Percentiles rank a stretch among this genome's conserved stretches.
These are phyloP conservation scores for Halesus radiatus DNA, from an alignment of 1,140 invertebrate genomes.

Conservation along the genomic window DNA sequence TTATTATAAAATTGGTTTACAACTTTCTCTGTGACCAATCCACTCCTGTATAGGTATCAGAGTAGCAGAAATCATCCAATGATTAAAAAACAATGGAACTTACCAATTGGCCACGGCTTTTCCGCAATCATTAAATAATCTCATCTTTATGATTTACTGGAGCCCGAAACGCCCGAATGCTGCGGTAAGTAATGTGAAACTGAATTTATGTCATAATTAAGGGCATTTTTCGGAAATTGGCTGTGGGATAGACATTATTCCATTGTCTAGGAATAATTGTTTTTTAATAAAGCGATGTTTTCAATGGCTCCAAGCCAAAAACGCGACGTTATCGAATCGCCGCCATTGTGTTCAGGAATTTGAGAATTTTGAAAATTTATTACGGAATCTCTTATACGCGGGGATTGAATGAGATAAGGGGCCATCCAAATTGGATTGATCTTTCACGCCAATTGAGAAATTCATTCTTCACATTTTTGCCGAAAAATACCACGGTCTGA, in stretches of 20 bases:
- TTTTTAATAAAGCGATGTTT: slow-evolving; percentile 28
- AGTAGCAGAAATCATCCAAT: not conserved
- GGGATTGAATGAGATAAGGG: too few species aligned
- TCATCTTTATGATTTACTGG: slow-evolving; percentile 24
- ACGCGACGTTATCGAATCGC: slow-evolving; percentile 6
- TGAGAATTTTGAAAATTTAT: too few species aligned
- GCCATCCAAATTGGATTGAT: too few species aligned
- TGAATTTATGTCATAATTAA: slow-evolving; percentile 41
- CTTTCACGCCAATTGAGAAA: too few species aligned
- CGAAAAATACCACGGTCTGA: too few species aligned
- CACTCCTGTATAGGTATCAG: too few species aligned
- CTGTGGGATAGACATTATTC: slow-evolving; percentile 32
- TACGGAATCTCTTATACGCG: too few species aligned
- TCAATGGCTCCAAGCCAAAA: not conserved
- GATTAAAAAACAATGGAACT: slow-evolving; percentile 21
- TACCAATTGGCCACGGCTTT: slow-evolving; percentile 21
- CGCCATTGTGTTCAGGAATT: not conserved
- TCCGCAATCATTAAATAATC: not conserved
- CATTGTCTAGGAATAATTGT: slow-evolving; percentile 17
- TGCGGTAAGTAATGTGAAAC: slow-evolving; percentile 4
- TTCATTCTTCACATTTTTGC: too few species aligned
- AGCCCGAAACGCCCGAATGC: not conserved
- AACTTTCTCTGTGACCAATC: too few species aligned
- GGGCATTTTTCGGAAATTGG: slow-evolving; percentile 29
- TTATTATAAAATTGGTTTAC: too few species aligned